Evolutionary conservation across 1,140 invertebrate species (phyloP).

Genomic region (Sitophilus oryzae): DNA sequence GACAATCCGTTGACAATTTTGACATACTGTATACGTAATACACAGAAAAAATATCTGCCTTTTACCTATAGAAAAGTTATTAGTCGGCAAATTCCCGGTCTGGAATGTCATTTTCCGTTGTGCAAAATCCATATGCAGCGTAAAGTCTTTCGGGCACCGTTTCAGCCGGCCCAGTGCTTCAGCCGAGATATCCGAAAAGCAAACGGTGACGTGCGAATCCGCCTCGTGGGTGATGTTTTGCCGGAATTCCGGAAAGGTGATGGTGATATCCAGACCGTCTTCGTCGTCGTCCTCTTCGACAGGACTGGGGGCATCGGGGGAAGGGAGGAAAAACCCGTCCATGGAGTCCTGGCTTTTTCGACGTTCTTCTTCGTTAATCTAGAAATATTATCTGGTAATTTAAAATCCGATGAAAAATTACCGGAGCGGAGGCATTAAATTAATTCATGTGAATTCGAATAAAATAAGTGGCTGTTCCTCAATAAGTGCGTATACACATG

Average conservation of each 20-base stretch:
- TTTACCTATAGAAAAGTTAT: slow-evolving; percentile 20
- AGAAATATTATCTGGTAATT: not conserved
- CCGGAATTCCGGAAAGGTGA: slow-evolving; percentile 23
- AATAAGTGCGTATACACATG: too few species aligned
- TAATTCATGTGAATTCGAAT: too few species aligned
- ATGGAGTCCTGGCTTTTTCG: slow-evolving; percentile 17
- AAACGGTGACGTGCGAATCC: slow-evolving; percentile 18
- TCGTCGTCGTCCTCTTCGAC: slow-evolving; percentile 22
- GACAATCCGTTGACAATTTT: too few species aligned
- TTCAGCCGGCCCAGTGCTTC: slow-evolving; percentile 20
- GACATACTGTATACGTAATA: too few species aligned
- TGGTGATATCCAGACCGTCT: slow-evolving; percentile 22
- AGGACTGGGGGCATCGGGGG: slow-evolving; percentile 12
- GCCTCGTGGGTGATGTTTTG: slow-evolving; percentile 1
- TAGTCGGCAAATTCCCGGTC: slow-evolving; percentile 13
- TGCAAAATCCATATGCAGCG: slow-evolving; percentile 22
- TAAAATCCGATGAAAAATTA: not conserved
- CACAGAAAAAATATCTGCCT: too few species aligned
- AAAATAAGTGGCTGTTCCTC: too few species aligned
- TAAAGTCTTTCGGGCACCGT: slow-evolving; percentile 27
- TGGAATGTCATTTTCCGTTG: slow-evolving; percentile 23
- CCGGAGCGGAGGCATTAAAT: too few species aligned
- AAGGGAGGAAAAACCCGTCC: slow-evolving; percentile 23
- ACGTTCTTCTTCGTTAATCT: not conserved
- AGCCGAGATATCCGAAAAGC: slow-evolving; percentile 21